Conservation (phyloP, 1,140 invertebrate species). For the Conopomorpha cramerella region DNA sequence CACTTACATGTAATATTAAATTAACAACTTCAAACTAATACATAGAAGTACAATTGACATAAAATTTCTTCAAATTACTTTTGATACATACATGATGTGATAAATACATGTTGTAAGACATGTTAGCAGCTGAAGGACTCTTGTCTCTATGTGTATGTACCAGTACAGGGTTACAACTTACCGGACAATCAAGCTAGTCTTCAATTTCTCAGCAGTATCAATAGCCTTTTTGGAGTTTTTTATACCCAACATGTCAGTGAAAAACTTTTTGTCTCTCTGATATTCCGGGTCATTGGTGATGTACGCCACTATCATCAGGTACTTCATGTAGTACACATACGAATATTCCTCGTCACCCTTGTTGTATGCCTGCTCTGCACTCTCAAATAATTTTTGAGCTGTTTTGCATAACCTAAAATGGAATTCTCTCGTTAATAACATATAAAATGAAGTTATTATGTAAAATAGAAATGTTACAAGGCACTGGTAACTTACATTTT, state of each 20-base stretch:
- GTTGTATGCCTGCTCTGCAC: conserved; percentile 57
- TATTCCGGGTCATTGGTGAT: conserved; percentile 63
- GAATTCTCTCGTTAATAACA: conserved; percentile 8
- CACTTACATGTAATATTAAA: too few relatives aligned
- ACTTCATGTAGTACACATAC: conserved; percentile 74
- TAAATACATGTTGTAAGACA: too few relatives aligned
- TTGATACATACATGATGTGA: too few relatives aligned
- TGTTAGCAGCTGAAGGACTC: too few relatives aligned
- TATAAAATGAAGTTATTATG: conserved; percentile 4
- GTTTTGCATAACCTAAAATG: conserved; percentile 52
- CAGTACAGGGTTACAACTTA: too few relatives aligned
- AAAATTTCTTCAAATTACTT: too few relatives aligned
- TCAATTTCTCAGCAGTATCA: conserved; percentile 59
- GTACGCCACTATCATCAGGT: conserved; percentile 63
- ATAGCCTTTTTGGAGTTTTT: conserved; percentile 61
- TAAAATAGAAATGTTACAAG: conserved; percentile 3
- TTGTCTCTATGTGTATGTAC: too few relatives aligned
- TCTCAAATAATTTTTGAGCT: conserved; percentile 63
- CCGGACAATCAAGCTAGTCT: conserved; percentile 62
- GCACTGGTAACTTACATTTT: conserved; percentile 43
- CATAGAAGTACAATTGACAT: too few relatives aligned
- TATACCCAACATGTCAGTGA: conserved; percentile 58
- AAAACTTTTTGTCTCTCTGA: conserved; percentile 60
- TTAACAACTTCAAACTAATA: too few relatives aligned
- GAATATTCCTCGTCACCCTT: conserved; percentile 70